Evolutionary conservation across 2,113 vertebrate species (phyloP).

Genomic region (Aphelocoma coerulescens): DNA sequence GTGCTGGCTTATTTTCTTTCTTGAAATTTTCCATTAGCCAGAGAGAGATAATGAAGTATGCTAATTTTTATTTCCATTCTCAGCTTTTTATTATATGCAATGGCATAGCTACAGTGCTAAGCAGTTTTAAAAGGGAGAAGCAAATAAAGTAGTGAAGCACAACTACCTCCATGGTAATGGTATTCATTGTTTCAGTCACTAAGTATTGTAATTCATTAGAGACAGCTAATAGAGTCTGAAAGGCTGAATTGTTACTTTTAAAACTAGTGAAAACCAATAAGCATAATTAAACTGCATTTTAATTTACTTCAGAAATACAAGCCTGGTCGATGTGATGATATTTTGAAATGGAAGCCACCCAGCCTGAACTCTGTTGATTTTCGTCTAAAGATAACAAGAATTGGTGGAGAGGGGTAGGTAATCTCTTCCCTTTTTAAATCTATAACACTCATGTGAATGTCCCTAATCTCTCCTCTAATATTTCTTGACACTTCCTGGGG

Average conservation of each 20-base stretch:
- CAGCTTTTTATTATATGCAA: neutral
- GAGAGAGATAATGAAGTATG: neutral
- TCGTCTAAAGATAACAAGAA: conserved; percentile 95
- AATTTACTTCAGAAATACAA: conserved; percentile 88
- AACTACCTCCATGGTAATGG: neutral
- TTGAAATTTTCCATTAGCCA: neutral
- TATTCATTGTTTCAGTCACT: conserved; percentile 21
- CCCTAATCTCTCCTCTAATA: conserved; percentile 2
- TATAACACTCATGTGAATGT: neutral
- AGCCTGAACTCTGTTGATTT: conserved; percentile 99
- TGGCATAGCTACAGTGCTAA: neutral
- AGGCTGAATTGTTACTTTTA: conserved; percentile 39
- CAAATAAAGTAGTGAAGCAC: conserved; percentile 25
- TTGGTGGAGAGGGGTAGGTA: conserved; percentile 97
- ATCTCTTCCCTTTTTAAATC: conserved; percentile 30
- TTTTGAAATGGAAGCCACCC: conserved; percentile 98
- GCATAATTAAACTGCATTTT: conserved; percentile 61
- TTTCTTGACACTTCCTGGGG: conserved; percentile 14
- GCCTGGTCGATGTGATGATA: conserved; percentile 92
- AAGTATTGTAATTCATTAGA: conserved; percentile 31
- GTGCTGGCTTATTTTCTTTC: neutral
- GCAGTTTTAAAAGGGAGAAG: neutral
- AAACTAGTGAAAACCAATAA: conserved; percentile 31
- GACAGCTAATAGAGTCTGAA: conserved; percentile 30
- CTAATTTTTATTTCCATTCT: conserved; percentile 8